A percentile compares a stretch with the other conserved stretches of the same genome.
phyloP scores from a whole-genome alignment of 2,113 vertebrate genomes.

The Seriola quinqueradiata region DNA sequence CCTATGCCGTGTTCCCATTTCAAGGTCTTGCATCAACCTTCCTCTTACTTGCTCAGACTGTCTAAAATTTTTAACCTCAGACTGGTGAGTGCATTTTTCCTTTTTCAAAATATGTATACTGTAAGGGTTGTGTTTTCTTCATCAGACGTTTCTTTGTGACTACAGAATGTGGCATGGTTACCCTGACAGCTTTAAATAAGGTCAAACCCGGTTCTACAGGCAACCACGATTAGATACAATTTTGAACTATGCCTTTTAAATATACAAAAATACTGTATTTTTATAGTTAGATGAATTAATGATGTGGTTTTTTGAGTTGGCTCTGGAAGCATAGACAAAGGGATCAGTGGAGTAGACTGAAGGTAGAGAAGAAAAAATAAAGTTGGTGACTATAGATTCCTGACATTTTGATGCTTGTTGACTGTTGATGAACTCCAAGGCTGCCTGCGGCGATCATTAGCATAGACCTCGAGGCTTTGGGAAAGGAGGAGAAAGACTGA shows the following conservation, averaged over 20 bases:
- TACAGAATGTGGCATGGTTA: not conserved
- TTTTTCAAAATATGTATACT: constrained; percentile 31
- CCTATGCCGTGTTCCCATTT: constrained; percentile 30
- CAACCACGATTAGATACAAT: not conserved
- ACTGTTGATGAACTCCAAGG: constrained; percentile 38
- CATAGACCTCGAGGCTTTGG: constrained; percentile 19
- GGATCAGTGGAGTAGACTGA: constrained; percentile 7
- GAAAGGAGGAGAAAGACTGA: not conserved
- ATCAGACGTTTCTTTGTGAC: constrained; percentile 13
- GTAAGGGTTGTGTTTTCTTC: constrained; percentile 18
- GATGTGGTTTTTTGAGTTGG: not conserved
- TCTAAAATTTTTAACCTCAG: constrained; percentile 11
- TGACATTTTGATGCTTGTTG: constrained; percentile 34
- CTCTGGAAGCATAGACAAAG: not conserved
- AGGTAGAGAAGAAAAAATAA: constrained; percentile 14
- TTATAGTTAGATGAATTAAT: not conserved
- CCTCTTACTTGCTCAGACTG: constrained; percentile 15
- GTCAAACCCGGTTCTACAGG: not conserved
- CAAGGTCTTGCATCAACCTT: constrained; percentile 56
- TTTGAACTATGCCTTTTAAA: not conserved
- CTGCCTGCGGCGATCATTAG: constrained; percentile 32
- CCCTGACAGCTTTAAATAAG: not conserved
- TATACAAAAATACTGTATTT: not conserved
- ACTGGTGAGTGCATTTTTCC: constrained; percentile 35
- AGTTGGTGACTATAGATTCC: constrained; percentile 25